These are phyloP conservation scores for Ibidorhyncha struthersii DNA, from an alignment of 2,113 vertebrate genomes.

Conservation along the genomic window DNA sequence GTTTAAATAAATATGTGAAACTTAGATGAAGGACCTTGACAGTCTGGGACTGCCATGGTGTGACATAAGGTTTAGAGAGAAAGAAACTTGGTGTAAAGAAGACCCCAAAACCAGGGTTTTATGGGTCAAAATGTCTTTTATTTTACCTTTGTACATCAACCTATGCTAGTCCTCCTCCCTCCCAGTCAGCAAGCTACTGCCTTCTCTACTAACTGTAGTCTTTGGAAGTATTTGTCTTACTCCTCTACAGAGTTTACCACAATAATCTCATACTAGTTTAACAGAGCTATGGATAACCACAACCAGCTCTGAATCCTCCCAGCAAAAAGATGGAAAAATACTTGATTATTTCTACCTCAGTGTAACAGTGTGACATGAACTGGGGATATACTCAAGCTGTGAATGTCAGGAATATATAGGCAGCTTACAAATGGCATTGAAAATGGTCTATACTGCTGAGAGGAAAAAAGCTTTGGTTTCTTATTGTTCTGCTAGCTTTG, in stretches of 20 bases:
- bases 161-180: neutral
- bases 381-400: neutral
- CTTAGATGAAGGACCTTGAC: neutral
- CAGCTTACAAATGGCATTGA: constrained; percentile 12
- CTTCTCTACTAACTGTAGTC: neutral
- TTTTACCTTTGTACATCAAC: neutral
- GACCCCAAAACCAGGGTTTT: neutral
- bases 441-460: constrained; percentile 9
- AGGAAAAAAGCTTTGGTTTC: neutral
- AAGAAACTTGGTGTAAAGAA: neutral
- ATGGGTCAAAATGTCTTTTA: neutral
- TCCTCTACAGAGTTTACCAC: neutral
- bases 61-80: neutral
- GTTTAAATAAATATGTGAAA: neutral
- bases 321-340: neutral
- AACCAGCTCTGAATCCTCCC: neutral
- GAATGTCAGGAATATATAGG: constrained; percentile 31
- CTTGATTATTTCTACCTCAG: neutral
- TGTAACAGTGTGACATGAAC: neutral
- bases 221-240: neutral
- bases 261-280: neutral
- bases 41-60: neutral
- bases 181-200: neutral
- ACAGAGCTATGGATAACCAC: neutral
- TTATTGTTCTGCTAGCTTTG: neutral